These are phyloP conservation scores for Diaphora mendica DNA, from an alignment of 2,888 invertebrate genomes.

Conservation along the genomic window DNA sequence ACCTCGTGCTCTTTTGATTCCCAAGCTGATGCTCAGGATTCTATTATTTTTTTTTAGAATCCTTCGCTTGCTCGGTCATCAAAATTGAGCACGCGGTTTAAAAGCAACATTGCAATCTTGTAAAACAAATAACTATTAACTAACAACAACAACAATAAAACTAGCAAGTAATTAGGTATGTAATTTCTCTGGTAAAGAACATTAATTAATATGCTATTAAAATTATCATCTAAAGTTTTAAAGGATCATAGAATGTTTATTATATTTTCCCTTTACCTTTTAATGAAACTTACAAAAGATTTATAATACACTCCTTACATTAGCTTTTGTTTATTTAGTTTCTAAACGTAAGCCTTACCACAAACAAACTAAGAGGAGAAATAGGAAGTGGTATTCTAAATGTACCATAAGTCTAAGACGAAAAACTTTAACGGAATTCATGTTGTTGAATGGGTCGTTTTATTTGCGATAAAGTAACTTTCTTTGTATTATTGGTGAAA, in stretches of 20 bases:
- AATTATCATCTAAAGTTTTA: background rate
- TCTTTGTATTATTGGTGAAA: background rate
- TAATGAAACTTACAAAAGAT: slow-evolving; percentile 11
- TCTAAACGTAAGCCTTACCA: slow-evolving; percentile 32
- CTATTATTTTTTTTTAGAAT: too few species aligned
- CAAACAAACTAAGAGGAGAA: slow-evolving; percentile 53
- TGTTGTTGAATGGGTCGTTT: slow-evolving; percentile 3
- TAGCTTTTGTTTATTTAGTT: background rate
- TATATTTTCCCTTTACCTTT: too few species aligned
- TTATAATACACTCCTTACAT: background rate
- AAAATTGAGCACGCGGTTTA: too few species aligned
- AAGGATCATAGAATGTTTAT: background rate
- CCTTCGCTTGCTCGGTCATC: too few species aligned
- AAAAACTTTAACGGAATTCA: background rate
- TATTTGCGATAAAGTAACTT: background rate
- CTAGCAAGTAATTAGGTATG: background rate
- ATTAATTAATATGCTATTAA: background rate
- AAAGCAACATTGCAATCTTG: too few species aligned
- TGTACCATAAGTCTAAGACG: background rate
- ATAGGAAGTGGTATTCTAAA: slow-evolving; percentile 32
- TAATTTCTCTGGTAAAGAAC: background rate
- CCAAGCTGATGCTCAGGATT: too few species aligned
- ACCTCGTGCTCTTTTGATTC: too few species aligned
- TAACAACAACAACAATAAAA: background rate
- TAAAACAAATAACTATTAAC: too few species aligned